Evolutionary conservation across 2,888 invertebrate genomes (phyloP).

Genomic region (Netelia fuscicornis): DNA sequence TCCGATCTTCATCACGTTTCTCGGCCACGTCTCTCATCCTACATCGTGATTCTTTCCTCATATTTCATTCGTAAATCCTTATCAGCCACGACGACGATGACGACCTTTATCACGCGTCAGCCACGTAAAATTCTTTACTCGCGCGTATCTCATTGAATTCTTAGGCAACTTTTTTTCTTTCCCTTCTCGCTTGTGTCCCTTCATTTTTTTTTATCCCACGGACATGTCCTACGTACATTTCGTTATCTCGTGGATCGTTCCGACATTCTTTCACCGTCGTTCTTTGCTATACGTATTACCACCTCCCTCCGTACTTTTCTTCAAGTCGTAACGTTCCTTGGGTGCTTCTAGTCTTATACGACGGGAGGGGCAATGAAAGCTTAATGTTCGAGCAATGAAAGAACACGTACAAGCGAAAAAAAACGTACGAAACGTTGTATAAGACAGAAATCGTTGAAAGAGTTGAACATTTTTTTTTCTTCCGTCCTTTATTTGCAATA

Average conservation of each 20-base stretch:
- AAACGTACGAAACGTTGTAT: background rate
- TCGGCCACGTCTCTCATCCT: background rate
- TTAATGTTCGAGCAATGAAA: conserved; percentile 66
- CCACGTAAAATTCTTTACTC: conserved; percentile 19
- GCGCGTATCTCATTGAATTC: conserved; percentile 56
- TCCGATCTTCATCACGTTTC: conserved; percentile 1
- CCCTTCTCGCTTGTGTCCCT: background rate
- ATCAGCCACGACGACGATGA: background rate
- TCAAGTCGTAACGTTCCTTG: conserved; percentile 47
- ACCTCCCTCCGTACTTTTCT: background rate
- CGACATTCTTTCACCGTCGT: conserved; percentile 14
- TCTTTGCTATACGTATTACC: background rate
- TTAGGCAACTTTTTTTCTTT: conserved; percentile 44
- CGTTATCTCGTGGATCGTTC: conserved; percentile 37
- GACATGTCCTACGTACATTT: conserved; percentile 29
- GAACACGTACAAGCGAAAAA: conserved; percentile 36
- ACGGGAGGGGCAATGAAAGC: conserved; percentile 55
- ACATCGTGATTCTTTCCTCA: background rate
- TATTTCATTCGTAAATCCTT: background rate
- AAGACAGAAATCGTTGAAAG: conserved; percentile 8
- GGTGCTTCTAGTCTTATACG: conserved; percentile 49
- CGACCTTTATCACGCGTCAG: conserved; percentile 8
- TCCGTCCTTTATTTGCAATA: background rate
- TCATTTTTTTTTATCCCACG: conserved; percentile 2
- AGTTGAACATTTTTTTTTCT: conserved; percentile 5